Percentiles rank a stretch among this genome's conserved stretches.
These are phyloP conservation scores for Sitta carolinensis DNA, from an alignment of 2,797 vertebrate species.

Conservation along the genomic window DNA sequence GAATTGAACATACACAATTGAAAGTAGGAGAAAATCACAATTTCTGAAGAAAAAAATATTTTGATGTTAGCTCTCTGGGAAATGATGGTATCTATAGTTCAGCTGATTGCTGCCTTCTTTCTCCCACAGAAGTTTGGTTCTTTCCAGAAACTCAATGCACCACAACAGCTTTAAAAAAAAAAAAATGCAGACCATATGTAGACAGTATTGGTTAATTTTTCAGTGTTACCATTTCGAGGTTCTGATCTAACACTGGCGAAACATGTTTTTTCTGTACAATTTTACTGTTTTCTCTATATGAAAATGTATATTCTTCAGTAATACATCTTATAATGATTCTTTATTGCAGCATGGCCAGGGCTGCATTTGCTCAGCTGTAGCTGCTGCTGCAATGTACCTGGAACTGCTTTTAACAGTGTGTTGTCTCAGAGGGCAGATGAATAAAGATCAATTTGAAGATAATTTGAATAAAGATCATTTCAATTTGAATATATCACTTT, in stretches of 20 bases:
- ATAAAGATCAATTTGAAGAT: neutral
- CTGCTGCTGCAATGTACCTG: neutral
- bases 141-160: neutral
- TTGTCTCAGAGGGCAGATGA: neutral
- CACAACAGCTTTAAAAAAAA: neutral
- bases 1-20: neutral
- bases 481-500: neutral
- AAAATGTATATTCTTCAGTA: neutral
- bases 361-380: neutral
- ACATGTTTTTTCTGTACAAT: accelerated
- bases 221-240: neutral
- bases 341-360: neutral
- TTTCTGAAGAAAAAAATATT: neutral
- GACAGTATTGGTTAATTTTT: neutral
- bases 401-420: neutral
- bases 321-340: neutral
- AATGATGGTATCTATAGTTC: neutral
- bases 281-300: neutral
- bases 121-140: neutral
- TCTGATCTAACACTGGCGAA: neutral
- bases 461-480: neutral
- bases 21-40: neutral
- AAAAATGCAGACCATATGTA: neutral
- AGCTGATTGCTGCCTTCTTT: neutral
- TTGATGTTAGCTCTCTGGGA: neutral